Evolutionary conservation across 2,797 vertebrate genomes (phyloP).

Genomic region (Rhinoraja longicauda): DNA sequence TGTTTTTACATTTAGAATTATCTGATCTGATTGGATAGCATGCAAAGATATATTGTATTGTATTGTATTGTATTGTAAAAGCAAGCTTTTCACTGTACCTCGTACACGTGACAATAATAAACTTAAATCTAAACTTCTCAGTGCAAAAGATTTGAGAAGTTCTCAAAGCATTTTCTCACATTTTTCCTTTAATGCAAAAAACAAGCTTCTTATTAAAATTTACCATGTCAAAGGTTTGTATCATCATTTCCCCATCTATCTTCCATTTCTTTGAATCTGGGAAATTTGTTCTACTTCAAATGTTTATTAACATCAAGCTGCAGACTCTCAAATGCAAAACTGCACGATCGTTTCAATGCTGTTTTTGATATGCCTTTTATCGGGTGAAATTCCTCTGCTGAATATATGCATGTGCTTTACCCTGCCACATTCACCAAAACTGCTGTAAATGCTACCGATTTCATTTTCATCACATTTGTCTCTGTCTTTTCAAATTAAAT

Average conservation of each 20-base stretch:
- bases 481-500: slow-evolving; percentile 17
- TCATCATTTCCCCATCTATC: background rate
- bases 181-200: background rate
- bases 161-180: background rate
- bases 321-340: background rate
- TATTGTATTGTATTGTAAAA: too few species aligned
- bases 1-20: too few species aligned
- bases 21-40: too few species aligned
- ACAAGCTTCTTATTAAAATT: background rate
- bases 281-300: slow-evolving; percentile 7
- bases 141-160: background rate
- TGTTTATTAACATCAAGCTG: background rate
- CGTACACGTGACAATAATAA: too few species aligned
- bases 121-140: background rate
- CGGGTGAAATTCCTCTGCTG: background rate
- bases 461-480: background rate
- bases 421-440: background rate
- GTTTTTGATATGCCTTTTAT: background rate
- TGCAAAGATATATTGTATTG: too few species aligned
- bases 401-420: background rate
- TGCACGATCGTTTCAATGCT: background rate
- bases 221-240: background rate
- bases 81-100: too few species aligned
- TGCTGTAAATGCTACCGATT: background rate
- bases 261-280: background rate